Evolutionary conservation across 2,888 invertebrate genomes (phyloP).

Genomic region (Schrankia costaestrigalis): DNA sequence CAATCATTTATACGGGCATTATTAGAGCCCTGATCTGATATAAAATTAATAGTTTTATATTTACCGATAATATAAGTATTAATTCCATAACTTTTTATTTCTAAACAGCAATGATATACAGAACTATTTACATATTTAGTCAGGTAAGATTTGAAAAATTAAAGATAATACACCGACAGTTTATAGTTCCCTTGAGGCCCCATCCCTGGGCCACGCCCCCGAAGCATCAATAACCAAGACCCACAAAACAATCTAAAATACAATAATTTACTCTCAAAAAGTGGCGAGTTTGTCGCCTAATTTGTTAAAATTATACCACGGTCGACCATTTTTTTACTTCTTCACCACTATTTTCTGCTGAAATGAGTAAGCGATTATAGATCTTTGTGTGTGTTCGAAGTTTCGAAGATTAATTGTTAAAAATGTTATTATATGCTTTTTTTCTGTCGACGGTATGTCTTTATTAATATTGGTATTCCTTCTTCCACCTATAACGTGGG

Average conservation of each 20-base stretch:
- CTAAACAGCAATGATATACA: too few relatives aligned
- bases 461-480: constrained; percentile 57
- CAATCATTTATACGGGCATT: too few relatives aligned
- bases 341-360: constrained; percentile 49
- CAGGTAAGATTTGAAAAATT: not conserved
- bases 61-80: too few relatives aligned
- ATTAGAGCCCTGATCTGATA: too few relatives aligned
- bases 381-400: constrained; percentile 61
- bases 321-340: constrained; percentile 21
- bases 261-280: constrained; percentile 61
- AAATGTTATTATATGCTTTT: constrained; percentile 51
- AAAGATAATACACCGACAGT: constrained; percentile 17
- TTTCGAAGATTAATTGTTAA: constrained; percentile 67
- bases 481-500: constrained; percentile 55
- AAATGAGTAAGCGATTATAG: constrained; percentile 72
- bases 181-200: constrained; percentile 7
- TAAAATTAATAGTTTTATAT: too few relatives aligned
- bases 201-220: constrained; percentile 43
- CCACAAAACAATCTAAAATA: constrained; percentile 58
- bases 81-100: too few relatives aligned
- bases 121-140: not conserved
- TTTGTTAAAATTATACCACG: constrained; percentile 66
- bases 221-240: constrained; percentile 52
- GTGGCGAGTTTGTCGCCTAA: constrained; percentile 76
- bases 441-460: constrained; percentile 53